phyloP scores from a whole-genome alignment of 1,140 invertebrate species.

The Tribolium madens region DNA sequence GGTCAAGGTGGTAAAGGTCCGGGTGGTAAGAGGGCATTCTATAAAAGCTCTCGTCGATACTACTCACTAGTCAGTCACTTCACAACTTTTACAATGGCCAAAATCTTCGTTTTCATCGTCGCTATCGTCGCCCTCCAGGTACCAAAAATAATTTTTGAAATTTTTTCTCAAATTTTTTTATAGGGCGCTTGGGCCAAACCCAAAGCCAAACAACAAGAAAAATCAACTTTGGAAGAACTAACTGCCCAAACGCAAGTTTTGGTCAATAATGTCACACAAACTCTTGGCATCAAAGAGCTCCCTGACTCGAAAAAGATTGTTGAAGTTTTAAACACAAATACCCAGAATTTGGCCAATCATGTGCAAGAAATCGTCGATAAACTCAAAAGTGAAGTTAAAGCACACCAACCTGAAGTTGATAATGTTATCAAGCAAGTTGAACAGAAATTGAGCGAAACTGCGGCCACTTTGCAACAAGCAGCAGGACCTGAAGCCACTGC shows the following conservation, averaged over 20 bases:
- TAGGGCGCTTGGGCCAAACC: slow-evolving; percentile 45
- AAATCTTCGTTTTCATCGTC: slow-evolving; percentile 44
- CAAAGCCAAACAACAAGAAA: slow-evolving; percentile 46
- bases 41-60: background rate
- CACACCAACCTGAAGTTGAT: slow-evolving; percentile 58
- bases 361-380: slow-evolving; percentile 55
- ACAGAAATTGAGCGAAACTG: slow-evolving; percentile 52
- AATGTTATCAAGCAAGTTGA: slow-evolving; percentile 54
- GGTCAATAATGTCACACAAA: slow-evolving; percentile 52
- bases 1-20: slow-evolving; percentile 47
- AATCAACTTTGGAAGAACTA: slow-evolving; percentile 54
- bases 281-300: slow-evolving; percentile 50
- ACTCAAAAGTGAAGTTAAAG: slow-evolving; percentile 55
- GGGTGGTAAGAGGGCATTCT: slow-evolving; percentile 35
- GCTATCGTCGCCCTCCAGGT: slow-evolving; percentile 55
- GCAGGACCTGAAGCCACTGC: slow-evolving; percentile 55
- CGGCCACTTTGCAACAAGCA: slow-evolving; percentile 49
- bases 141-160: slow-evolving; percentile 19
- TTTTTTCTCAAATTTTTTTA: slow-evolving; percentile 12
- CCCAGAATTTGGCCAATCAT: slow-evolving; percentile 53
- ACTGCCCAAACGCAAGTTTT: slow-evolving; percentile 52
- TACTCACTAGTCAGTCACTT: background rate
- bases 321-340: slow-evolving; percentile 49
- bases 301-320: slow-evolving; percentile 56
- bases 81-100: slow-evolving; percentile 49